Conservation (phyloP, 2,113 vertebrate genomes). For the Polyodon spathula region DNA sequence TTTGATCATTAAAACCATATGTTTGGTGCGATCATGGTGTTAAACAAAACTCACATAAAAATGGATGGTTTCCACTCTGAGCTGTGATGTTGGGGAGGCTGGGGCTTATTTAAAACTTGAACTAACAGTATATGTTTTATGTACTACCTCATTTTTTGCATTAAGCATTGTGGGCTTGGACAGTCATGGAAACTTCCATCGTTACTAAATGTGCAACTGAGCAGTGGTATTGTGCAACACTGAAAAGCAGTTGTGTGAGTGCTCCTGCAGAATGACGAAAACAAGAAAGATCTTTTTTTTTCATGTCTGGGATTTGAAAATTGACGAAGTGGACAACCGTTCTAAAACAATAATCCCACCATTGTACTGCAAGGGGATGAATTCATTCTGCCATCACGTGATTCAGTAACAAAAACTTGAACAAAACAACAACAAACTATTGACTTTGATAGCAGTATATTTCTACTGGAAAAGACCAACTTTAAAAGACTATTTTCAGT, state of each 20-base stretch:
- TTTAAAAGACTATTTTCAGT: constrained; percentile 32
- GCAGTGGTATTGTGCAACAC: constrained; percentile 34
- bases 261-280: constrained; percentile 33
- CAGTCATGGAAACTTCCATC: constrained; percentile 28
- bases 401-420: constrained; percentile 21
- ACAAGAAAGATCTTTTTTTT: constrained; percentile 27
- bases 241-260: constrained; percentile 21
- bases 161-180: constrained; percentile 35
- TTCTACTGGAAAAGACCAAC: constrained; percentile 27
- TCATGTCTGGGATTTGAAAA: constrained; percentile 36
- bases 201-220: constrained; percentile 26
- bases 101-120: constrained; percentile 47
- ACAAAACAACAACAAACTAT: constrained; percentile 18
- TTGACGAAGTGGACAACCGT: constrained; percentile 34
- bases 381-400: constrained; percentile 31
- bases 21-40: constrained; percentile 23
- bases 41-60: constrained; percentile 8
- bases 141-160: constrained; percentile 62
- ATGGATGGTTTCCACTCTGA: constrained; percentile 31
- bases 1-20: constrained; percentile 18
- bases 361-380: constrained; percentile 35
- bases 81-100: constrained; percentile 30
- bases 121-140: constrained; percentile 35
- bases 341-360: constrained; percentile 23
- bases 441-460: constrained; percentile 32